phyloP scores from a whole-genome alignment of 2,797 vertebrate species.

The Lepus townsendii region DNA sequence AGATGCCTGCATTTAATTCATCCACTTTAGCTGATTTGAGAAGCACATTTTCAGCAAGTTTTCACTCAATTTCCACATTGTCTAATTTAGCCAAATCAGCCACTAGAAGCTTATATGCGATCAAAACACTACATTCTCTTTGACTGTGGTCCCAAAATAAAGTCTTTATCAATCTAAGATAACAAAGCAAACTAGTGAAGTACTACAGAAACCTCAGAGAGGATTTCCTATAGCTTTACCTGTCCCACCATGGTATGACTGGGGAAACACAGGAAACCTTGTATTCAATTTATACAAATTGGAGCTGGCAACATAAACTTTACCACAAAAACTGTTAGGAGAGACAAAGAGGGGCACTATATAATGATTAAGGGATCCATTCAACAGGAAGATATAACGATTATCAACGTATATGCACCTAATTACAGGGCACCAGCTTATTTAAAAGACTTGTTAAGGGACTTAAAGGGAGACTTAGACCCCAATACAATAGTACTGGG shows the following conservation, averaged over 20 bases:
- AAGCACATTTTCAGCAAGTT: conserved; percentile 70
- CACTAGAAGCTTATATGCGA: conserved; percentile 32
- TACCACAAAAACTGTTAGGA: too few species aligned
- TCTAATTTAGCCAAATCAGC: conserved; percentile 70
- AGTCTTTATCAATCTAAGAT: neutral
- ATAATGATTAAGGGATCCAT: too few species aligned
- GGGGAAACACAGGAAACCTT: neutral
- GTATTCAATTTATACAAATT: neutral
- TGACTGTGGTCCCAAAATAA: neutral
- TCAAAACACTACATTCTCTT: conserved; percentile 62
- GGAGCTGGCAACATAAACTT: neutral
- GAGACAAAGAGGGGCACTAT: too few species aligned
- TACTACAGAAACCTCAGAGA: neutral
- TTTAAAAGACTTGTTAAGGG: too few species aligned
- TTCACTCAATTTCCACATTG: conserved; percentile 55
- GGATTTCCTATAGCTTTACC: neutral
- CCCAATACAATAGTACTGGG: too few species aligned
- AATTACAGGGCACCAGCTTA: too few species aligned
- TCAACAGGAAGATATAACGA: too few species aligned
- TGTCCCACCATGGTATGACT: accelerated
- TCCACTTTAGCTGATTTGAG: conserved; percentile 51
- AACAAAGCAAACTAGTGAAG: neutral
- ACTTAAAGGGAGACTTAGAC: too few species aligned
- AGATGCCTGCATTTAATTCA: conserved; percentile 63
- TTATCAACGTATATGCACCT: too few species aligned